A percentile compares a stretch with the other conserved stretches of the same genome.
Evolutionary conservation across 2,797 vertebrate species (phyloP).

Genomic region (Chloroceryle inda): DNA sequence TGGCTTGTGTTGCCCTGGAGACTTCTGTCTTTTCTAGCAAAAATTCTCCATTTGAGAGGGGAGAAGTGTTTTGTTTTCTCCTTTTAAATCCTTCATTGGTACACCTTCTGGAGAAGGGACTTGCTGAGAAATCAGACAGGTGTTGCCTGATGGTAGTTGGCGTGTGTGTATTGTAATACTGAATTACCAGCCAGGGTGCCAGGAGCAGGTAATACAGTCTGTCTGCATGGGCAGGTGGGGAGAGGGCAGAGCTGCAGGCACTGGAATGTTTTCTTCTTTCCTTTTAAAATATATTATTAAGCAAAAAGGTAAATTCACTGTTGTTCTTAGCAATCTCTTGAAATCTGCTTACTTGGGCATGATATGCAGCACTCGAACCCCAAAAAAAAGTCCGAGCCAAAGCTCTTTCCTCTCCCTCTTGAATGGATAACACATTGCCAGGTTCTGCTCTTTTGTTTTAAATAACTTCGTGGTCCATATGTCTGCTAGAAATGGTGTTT

Average conservation of each 20-base stretch:
- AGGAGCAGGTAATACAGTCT: slow-evolving; percentile 86
- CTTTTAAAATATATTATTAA: slow-evolving; percentile 84
- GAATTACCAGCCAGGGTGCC: slow-evolving; percentile 83
- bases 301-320: slow-evolving; percentile 83
- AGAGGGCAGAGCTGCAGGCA: slow-evolving; percentile 79
- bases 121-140: slow-evolving; percentile 73
- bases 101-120: slow-evolving; percentile 31
- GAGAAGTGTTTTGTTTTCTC: neutral
- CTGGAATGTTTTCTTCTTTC: slow-evolving; percentile 76
- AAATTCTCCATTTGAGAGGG: neutral
- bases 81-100: slow-evolving; percentile 44
- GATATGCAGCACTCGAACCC: slow-evolving; percentile 17
- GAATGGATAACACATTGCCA: neutral
- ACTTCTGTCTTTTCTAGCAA: neutral
- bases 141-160: slow-evolving; percentile 78
- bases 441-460: slow-evolving; percentile 9
- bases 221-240: slow-evolving; percentile 85
- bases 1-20: neutral
- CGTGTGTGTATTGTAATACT: slow-evolving; percentile 72
- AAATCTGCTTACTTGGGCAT: slow-evolving; percentile 72
- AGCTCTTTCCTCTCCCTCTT: slow-evolving; percentile 5
- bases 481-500: slow-evolving; percentile 13
- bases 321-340: slow-evolving; percentile 80
- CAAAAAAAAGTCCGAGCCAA: slow-evolving; percentile 11
- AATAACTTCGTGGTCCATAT: neutral